These are phyloP conservation scores for Haliclona indistincta DNA, from an alignment of 37 sponge, comb jelly and placozoan genomes.

Conservation along the genomic window DNA sequence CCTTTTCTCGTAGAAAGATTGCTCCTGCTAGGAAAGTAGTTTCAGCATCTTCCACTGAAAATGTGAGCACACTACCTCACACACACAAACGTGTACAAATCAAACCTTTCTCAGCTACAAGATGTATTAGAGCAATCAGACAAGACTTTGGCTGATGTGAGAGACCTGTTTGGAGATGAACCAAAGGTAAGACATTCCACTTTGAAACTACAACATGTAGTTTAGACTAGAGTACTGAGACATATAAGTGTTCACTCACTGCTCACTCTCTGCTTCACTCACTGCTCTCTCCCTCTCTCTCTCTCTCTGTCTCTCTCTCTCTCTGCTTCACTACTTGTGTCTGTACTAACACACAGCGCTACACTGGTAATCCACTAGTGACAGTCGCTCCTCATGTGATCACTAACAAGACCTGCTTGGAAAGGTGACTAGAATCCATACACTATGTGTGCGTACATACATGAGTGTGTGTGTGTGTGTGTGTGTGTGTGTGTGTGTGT, in stretches of 20 bases:
- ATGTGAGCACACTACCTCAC: background rate
- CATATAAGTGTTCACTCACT: background rate
- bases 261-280: slow-evolving; percentile 11
- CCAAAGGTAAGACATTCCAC: slow-evolving; percentile 29
- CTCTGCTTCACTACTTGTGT: background rate
- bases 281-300: slow-evolving; percentile 13
- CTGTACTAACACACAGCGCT: no score
- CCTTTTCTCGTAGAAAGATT: background rate
- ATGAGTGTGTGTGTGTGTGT: no score
- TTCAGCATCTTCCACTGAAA: background rate
- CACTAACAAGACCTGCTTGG: slow-evolving; percentile 11
- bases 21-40: background rate
- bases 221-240: no score
- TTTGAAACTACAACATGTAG: no score
- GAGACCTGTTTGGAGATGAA: slow-evolving; percentile 71
- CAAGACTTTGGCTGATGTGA: slow-evolving; percentile 30
- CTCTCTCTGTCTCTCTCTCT: slow-evolving; percentile 36
- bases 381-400: slow-evolving; percentile 66
- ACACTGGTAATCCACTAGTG: slow-evolving; percentile 53
- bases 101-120: slow-evolving; percentile 30
- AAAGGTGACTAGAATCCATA: slow-evolving; percentile 1
- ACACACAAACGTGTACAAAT: background rate
- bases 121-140: slow-evolving; percentile 58
- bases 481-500: no score
- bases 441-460: no score